Evolutionary conservation across 1,140 invertebrate species (phyloP), one percentile per base, ranked within the genome.

Genomic region (Caenorhabditis briggsae): DNA sequence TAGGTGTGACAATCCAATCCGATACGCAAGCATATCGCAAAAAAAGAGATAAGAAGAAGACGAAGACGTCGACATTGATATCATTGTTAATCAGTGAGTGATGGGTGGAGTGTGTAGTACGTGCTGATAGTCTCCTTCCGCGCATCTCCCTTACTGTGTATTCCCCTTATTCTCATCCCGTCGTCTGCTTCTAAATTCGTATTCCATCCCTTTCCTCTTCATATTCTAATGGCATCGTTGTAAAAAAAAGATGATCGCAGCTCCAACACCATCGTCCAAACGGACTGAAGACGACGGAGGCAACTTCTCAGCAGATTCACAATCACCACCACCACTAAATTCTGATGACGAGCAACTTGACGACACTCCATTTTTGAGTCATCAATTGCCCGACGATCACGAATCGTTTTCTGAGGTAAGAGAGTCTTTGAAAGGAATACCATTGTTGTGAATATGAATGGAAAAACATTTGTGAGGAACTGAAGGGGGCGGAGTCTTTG

Each of bases 271-370:
- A 78, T 78, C 46, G 70, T 78, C 70, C 46, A 50, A 78, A 53
- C 50, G 20, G 7, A 46, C 50, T 46, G 70, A 78, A 78, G 70
- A 78, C 33, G 33, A 33, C 70, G 46, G 70, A 46, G 70, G 70
- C 70, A 53, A 78, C 70, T 78, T 78, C 70, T 78, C 70, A 78
- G 70, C 70, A 48, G 70, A 78, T 78, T 50, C 70, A 50, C 6
- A 43, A n/a, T 5, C 9, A 12, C 46, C 12, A 78, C 5, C 33
- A 70, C n/a, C 43, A 78, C 18, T 78, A 0, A 78, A 78, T 50
- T 78, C 70, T 50, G 70, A 78, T 78, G 70, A 78, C 70, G 70
- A 78, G 70, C 70, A 78, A n/a, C 70, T 78, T 41, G 70, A 78
- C 70, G 43, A 78, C 20, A 53, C 70, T 78, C 70, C 70, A 9